Percentiles rank a stretch among this genome's conserved stretches.
Conservation (phyloP, 2,113 vertebrate species). For the Nothoprocta perdicaria region DNA sequence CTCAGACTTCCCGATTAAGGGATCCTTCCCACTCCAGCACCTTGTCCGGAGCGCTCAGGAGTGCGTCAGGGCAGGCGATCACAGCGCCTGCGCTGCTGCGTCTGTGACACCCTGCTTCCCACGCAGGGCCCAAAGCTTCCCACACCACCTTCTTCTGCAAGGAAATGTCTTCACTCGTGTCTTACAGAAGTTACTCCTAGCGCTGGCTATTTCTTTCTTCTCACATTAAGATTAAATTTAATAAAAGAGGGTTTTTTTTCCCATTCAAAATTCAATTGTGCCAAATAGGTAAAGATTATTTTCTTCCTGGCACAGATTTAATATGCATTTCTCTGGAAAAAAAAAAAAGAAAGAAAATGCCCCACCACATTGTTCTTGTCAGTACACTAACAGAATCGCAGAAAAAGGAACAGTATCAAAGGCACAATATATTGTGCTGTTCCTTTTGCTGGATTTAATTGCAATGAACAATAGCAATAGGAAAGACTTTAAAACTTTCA, state of each 20-base stretch:
- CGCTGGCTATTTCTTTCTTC: background rate
- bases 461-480: background rate
- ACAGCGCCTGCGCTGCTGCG: background rate
- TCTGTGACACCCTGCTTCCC: background rate
- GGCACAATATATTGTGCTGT: background rate
- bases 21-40: fast-evolving
- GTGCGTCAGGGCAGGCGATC: background rate
- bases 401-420: background rate
- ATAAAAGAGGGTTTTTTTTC: background rate
- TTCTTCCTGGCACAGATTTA: background rate
- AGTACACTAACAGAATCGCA: background rate
- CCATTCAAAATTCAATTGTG: background rate
- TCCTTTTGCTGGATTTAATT: constrained; percentile 33
- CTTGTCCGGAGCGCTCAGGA: background rate
- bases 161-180: background rate
- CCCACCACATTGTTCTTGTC: background rate
- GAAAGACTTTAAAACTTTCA: background rate
- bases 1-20: background rate
- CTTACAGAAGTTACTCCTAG: background rate
- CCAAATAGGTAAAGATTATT: background rate
- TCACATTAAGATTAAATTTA: background rate
- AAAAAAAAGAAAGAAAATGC: background rate
- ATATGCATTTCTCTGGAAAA: background rate
- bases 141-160: background rate
- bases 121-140: background rate